Base-by-base conservation (phyloP, 2,888 invertebrate genomes). In the Papilio protenor region DNA sequence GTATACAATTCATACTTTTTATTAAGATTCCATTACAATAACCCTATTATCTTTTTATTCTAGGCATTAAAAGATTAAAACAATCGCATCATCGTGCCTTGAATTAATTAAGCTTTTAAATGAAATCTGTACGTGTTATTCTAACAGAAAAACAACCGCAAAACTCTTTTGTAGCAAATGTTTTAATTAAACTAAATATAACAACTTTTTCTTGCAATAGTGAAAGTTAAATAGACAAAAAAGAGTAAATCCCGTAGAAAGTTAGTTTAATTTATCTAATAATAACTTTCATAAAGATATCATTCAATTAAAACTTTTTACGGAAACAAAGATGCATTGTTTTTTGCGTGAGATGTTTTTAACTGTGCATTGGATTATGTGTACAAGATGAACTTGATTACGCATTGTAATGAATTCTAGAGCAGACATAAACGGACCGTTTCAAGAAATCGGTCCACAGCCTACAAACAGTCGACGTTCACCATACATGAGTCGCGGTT, bases 291-390 rank as follows among this genome's bases (percentile, higher is more conserved):
- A 69, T 75, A 72, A 45, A 75, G 69, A 79, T 77, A 80, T 81
- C 78, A 77, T 80, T 79, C 66, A 73, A 77, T 59, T 77, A 61
- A 57, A 76, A 73, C 70, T 77, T 78, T 77, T 79, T 76, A 57
- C 71, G 40, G 71, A 55, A 77, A 81, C 81, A 81, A 81, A 81
- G 79, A 74, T 75, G 59, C 72, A 80, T 81, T 81, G 79, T 81
- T 33, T 74, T 75, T 66, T 52, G 61, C 77, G 80, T 74, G 81
- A 80, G 77, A 79, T 70, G 73, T 77, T 79, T 66, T 77, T 49
- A 52, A n/a, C 55, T 21, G 21, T 73, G 23, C 61, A 75, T 76
- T 33, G 73, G 74, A n/a, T n/a, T 47, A 64, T 73, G 16, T 33
- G 59, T 64, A 75, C 57, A 74, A 76, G 57, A 76, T 57, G 49